These are phyloP conservation scores for Caenorhabditis tropicalis DNA, from an alignment of 1,140 invertebrate species.

Conservation along the genomic window DNA sequence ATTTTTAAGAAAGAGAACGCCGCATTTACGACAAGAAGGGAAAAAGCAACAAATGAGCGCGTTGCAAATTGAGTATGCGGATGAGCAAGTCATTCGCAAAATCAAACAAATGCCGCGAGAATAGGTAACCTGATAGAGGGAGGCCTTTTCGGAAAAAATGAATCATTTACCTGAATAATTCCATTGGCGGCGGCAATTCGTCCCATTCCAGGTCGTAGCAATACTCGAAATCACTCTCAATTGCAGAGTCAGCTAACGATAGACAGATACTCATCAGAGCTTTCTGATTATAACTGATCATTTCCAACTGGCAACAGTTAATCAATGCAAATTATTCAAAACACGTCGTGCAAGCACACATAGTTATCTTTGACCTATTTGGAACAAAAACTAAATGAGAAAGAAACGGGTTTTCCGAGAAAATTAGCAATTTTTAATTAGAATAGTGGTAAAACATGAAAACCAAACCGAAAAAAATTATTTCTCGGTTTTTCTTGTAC, in stretches of 20 bases:
- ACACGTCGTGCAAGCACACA: too few relatives aligned
- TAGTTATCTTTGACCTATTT: too few relatives aligned
- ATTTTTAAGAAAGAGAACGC: slow-evolving; percentile 25
- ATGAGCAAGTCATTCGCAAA: slow-evolving; percentile 14
- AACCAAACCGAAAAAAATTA: too few relatives aligned
- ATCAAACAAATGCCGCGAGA: background rate
- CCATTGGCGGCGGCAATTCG: background rate
- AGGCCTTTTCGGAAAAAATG: too few relatives aligned
- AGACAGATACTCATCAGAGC: background rate
- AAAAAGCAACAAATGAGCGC: slow-evolving; percentile 18
- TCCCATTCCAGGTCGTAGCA: background rate
- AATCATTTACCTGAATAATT: background rate
- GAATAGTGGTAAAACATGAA: too few relatives aligned
- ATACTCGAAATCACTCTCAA: background rate
- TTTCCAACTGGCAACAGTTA: too few relatives aligned
- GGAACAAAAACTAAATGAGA: too few relatives aligned
- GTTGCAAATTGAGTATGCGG: background rate
- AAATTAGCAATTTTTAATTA: too few relatives aligned
- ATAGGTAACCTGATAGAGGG: slow-evolving; percentile 6
- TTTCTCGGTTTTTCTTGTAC: too few relatives aligned
- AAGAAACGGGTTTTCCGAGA: too few relatives aligned
- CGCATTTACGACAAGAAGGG: background rate
- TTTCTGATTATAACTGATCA: too few relatives aligned
- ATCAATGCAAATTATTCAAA: too few relatives aligned
- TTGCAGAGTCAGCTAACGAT: background rate